Conservation (phyloP, 2,888 invertebrate species). For the Dioctria rufipes region DNA sequence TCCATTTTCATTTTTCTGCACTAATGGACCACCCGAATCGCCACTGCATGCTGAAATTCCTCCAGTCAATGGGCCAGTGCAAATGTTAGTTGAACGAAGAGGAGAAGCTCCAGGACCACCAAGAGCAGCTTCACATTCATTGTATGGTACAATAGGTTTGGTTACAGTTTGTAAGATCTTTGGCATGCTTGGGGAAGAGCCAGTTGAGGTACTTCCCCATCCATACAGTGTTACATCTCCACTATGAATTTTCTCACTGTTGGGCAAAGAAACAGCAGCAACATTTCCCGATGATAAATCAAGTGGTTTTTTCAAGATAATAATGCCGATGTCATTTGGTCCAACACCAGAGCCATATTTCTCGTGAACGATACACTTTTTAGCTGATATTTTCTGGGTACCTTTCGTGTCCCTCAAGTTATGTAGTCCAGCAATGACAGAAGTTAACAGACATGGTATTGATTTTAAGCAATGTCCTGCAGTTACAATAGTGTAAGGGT, state of each 20-base stretch:
- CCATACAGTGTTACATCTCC: constrained; percentile 69
- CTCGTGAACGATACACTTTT: constrained; percentile 66
- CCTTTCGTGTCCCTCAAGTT: constrained; percentile 63
- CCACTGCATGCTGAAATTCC: constrained; percentile 72
- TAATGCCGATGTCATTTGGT: constrained; percentile 74
- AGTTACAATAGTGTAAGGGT: constrained; percentile 69
- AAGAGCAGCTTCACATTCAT: constrained; percentile 62
- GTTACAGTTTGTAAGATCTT: constrained; percentile 65
- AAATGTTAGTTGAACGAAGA: constrained; percentile 68
- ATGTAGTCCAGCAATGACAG: constrained; percentile 70
- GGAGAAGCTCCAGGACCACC: constrained; percentile 61
- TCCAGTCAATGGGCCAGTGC: constrained; percentile 70
- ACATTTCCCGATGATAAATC: constrained; percentile 61
- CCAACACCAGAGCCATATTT: constrained; percentile 68
- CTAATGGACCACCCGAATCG: constrained; percentile 69
- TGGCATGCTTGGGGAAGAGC: constrained; percentile 59
- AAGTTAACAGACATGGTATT: constrained; percentile 65
- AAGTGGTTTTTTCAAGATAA: constrained; percentile 66
- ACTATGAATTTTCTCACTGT: constrained; percentile 61
- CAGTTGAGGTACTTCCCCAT: constrained; percentile 70
- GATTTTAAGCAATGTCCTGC: constrained; percentile 71
- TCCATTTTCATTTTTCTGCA: constrained; percentile 61
- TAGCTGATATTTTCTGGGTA: constrained; percentile 65
- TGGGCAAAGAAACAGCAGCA: constrained; percentile 68
- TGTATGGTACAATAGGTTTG: constrained; percentile 64